Evolutionary conservation across 2,888 invertebrate genomes (phyloP).

Genomic region (Tetramorium bicarinatum): DNA sequence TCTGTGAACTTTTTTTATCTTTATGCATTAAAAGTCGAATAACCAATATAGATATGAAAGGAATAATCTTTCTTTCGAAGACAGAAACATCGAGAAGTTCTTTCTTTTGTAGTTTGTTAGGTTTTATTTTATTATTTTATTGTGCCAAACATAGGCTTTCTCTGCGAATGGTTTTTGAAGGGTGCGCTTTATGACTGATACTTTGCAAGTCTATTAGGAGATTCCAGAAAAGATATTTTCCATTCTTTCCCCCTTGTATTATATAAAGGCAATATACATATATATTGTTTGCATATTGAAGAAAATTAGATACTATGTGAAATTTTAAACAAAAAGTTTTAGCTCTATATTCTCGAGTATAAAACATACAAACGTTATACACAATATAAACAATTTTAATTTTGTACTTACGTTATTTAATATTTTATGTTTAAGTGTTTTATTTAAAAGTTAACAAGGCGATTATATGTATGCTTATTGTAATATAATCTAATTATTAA

Average conservation of each 20-base stretch:
- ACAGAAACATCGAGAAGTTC: background rate
- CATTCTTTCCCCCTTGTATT: background rate
- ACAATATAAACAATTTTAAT: background rate
- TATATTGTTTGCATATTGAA: background rate
- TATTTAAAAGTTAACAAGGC: background rate
- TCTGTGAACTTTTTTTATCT: background rate
- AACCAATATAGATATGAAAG: background rate
- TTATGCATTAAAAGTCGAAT: background rate
- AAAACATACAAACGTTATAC: background rate
- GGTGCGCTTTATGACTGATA: background rate
- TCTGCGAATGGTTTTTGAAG: background rate
- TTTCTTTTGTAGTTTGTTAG: background rate
- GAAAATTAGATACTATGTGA: background rate
- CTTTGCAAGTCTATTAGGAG: slow-evolving; percentile 15
- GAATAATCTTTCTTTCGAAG: background rate
- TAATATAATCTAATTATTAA: background rate
- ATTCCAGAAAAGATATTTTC: slow-evolving; percentile 14
- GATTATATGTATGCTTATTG: background rate
- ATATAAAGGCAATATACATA: background rate
- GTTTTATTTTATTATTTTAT: slow-evolving; percentile 21
- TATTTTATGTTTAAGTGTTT: background rate
- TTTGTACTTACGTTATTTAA: background rate
- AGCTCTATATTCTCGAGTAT: background rate
- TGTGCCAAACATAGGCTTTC: background rate
- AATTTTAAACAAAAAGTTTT: background rate